Base-by-base conservation (phyloP, 2,113 vertebrate species). In the Nicator chloris region DNA sequence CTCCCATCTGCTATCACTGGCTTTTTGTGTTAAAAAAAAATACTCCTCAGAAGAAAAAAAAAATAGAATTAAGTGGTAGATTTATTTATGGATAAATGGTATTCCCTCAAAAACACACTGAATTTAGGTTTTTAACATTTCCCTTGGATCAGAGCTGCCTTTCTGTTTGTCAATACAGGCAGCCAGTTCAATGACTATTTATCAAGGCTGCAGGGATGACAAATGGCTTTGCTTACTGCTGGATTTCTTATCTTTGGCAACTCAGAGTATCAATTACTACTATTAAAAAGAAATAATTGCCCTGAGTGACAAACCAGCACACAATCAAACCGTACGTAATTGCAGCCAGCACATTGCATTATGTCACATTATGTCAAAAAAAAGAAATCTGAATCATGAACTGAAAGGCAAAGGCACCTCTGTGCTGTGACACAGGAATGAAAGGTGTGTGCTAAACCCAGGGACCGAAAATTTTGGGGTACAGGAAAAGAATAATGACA, bases 161-260 rank as follows among this genome's bases (percentile, higher is more conserved):
- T 54, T 93, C 66, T 95, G 65, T 92, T 86, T 95, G 92, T 90
- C 84, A 94, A 69, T 92, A 91, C n/a, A 44, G 16, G 17, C 91
- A 82, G 88, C 12, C 78, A 61, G 24, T 82, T 85, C 87, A 68
- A 87, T 80, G 90, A 93, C 50, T 91, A 77, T 82, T 87, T 91
- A 90, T 35, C 30, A 26, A 42, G 70, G n/a, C 50, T 50, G 37
- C 17, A 13, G 4, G 33, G 42, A 70, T 96, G 94, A 94, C 75
- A 93, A 96, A 92, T 44, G 76, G 42, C 88, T 90, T 42, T 77
- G 68, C 90, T 88, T 57, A 20, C 88, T 69, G 87, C 11, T 0
- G 75, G 77, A 54, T 39, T 73, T 60, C 76, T 93, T 87, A 77
- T 80, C 93, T 72, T 72, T 85, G 81, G 91, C 84, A 84, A 51